Evolutionary conservation across 2,113 vertebrate species (phyloP).

Genomic region (Eretmochelys imbricata): DNA sequence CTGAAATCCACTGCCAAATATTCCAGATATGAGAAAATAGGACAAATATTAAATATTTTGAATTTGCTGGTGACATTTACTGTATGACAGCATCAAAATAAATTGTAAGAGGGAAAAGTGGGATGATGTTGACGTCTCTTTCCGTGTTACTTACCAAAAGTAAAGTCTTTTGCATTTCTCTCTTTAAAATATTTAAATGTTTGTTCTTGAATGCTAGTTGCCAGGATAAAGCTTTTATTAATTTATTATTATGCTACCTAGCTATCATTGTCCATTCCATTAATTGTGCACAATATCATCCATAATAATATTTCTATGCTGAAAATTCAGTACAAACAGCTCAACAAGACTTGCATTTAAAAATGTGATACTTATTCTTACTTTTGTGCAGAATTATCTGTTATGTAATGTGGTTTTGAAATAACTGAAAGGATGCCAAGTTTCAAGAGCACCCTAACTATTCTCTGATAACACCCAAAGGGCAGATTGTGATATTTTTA

Average conservation of each 20-base stretch:
- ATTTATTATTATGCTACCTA: background rate
- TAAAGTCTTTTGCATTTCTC: background rate
- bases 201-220: background rate
- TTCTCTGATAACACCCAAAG: background rate
- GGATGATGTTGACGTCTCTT: background rate
- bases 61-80: background rate
- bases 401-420: background rate
- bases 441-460: background rate
- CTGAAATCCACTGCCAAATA: background rate
- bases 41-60: background rate
- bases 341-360: background rate
- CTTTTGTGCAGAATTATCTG: background rate
- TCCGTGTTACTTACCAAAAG: background rate
- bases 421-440: background rate
- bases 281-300: background rate
- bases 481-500: constrained; percentile 8
- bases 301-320: background rate
- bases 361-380: background rate
- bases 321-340: background rate
- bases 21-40: background rate
- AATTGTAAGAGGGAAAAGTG: background rate
- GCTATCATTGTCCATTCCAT: background rate
- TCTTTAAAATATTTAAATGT: background rate
- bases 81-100: background rate
- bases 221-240: background rate